Percentiles rank a stretch among this genome's conserved stretches.
Evolutionary conservation across 2,888 invertebrate genomes (phyloP).

Genomic region (Andricus quercusramuli): DNA sequence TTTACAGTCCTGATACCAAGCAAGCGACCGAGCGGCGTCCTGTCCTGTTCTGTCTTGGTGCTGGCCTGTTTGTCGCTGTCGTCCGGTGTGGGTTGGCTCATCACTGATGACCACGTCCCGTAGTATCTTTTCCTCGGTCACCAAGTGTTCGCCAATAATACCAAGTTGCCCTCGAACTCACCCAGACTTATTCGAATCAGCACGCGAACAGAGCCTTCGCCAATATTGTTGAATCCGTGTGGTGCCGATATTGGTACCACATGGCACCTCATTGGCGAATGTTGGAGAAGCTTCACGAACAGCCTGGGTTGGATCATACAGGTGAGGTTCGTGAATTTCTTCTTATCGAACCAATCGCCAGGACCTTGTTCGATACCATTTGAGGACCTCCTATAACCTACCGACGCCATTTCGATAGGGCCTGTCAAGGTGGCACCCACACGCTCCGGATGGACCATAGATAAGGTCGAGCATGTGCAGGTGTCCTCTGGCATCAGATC

Average conservation of each 20-base stretch:
- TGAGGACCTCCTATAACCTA: slow-evolving; percentile 75
- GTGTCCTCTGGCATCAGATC: slow-evolving; percentile 44
- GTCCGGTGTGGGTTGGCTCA: slow-evolving; percentile 76
- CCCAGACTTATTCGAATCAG: slow-evolving; percentile 21
- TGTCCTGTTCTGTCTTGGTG: slow-evolving; percentile 67
- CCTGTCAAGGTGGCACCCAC: slow-evolving; percentile 72
- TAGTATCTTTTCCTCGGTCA: slow-evolving; percentile 64
- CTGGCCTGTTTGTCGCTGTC: slow-evolving; percentile 73
- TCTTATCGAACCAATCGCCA: slow-evolving; percentile 64
- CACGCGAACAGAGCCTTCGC: slow-evolving; percentile 7
- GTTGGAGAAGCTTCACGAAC: background rate
- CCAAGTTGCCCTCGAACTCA: background rate
- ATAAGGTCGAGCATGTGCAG: slow-evolving; percentile 45
- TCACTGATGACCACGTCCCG: slow-evolving; percentile 70
- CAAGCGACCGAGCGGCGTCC: slow-evolving; percentile 62
- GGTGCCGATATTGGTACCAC: slow-evolving; percentile 23
- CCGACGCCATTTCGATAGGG: slow-evolving; percentile 69
- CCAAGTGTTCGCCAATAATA: slow-evolving; percentile 19
- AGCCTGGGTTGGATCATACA: slow-evolving; percentile 4
- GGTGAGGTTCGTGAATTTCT: slow-evolving; percentile 44
- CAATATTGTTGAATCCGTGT: background rate
- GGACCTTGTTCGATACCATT: slow-evolving; percentile 72
- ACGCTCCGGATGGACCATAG: slow-evolving; percentile 51
- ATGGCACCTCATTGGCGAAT: background rate
- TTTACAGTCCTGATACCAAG: slow-evolving; percentile 76